Conservation (phyloP, 2,888 invertebrate species). For the Heliconius hortense region DNA sequence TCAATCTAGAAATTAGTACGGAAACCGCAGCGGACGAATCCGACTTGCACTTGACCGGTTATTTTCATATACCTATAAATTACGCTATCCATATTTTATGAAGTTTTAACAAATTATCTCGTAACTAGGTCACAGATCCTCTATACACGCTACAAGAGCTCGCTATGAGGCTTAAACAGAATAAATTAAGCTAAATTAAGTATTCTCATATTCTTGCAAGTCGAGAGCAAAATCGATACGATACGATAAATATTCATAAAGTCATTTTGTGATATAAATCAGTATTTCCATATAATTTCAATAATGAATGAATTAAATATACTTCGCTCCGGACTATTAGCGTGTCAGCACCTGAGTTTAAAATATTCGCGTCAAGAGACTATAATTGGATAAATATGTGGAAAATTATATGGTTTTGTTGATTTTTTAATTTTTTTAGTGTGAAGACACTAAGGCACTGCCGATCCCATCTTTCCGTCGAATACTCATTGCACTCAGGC, state of each 20-base stretch:
- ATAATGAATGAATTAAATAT: conserved; percentile 24
- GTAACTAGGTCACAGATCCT: conserved; percentile 6
- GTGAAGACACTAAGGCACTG: background rate
- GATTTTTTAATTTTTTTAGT: background rate
- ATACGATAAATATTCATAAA: conserved; percentile 24
- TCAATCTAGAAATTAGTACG: no score
- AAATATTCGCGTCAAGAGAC: conserved; percentile 6
- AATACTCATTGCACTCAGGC: background rate
- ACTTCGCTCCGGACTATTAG: conserved; percentile 18
- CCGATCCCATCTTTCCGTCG: no score
- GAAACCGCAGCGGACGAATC: no score
- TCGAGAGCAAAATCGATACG: background rate
- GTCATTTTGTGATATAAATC: conserved; percentile 24
- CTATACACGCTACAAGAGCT: conserved; percentile 4
- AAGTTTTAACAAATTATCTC: conserved; percentile 8
- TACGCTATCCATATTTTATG: background rate
- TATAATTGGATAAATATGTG: conserved; percentile 28
- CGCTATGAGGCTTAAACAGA: background rate
- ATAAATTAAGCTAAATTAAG: conserved; percentile 23
- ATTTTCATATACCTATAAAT: background rate
- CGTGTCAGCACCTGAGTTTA: conserved; percentile 28
- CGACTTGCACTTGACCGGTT: background rate
- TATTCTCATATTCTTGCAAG: conserved; percentile 7
- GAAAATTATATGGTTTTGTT: background rate
- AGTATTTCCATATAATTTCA: conserved; percentile 25